These are phyloP conservation scores for Ochropleura leucogaster DNA, from an alignment of 2,888 invertebrate species.

Conservation along the genomic window DNA sequence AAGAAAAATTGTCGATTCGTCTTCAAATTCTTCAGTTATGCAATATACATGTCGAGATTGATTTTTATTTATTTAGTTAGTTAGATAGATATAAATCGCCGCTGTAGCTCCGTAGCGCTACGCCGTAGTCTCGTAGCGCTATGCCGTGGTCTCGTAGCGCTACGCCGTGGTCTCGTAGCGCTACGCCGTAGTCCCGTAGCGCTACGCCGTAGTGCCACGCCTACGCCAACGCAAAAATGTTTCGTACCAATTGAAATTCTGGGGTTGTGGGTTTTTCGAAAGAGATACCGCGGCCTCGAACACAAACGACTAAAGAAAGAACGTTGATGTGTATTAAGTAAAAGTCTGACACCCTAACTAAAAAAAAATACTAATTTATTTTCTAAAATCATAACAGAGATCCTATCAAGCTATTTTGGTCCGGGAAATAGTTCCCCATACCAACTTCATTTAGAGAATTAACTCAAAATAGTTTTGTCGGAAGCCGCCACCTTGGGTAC, in stretches of 20 bases:
- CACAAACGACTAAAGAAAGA: too few relatives aligned
- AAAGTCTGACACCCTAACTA: too few relatives aligned
- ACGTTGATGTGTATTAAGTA: too few relatives aligned
- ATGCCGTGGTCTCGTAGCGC: not conserved
- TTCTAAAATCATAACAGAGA: too few relatives aligned
- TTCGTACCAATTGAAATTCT: too few relatives aligned
- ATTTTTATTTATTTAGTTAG: not conserved
- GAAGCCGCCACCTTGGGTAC: not conserved
- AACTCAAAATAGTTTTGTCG: too few relatives aligned
- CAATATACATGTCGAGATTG: not conserved
- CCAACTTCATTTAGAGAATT: too few relatives aligned
- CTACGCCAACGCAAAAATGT: not conserved
- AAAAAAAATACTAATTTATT: too few relatives aligned
- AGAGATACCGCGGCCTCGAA: too few relatives aligned
- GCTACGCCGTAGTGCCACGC: constrained; percentile 1
- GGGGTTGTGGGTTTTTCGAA: too few relatives aligned
- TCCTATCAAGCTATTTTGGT: too few relatives aligned
- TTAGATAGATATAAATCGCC: not conserved
- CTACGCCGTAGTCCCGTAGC: constrained; percentile 1
- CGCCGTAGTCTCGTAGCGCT: not conserved
- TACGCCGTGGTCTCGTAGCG: constrained; percentile 15
- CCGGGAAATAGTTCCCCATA: too few relatives aligned
- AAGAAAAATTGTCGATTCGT: not conserved
- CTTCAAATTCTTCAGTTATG: not conserved
- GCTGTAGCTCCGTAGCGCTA: constrained; percentile 10